Percentiles rank a stretch among this genome's conserved stretches.
phyloP scores from a whole-genome alignment of 2,888 invertebrate species.

The Cephus spinipes region DNA sequence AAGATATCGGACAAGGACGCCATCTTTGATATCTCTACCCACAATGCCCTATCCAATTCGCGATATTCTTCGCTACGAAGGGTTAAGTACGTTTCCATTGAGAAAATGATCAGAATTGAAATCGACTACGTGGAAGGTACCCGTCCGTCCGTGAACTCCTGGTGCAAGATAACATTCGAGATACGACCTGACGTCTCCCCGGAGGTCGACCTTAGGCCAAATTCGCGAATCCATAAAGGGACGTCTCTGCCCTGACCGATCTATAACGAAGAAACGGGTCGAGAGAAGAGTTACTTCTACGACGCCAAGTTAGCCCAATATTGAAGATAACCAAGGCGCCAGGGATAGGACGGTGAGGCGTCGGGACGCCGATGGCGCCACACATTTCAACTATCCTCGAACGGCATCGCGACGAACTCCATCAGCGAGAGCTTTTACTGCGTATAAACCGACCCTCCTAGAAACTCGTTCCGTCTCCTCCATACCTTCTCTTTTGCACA shows the following conservation, averaged over 20 bases:
- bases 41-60: neutral
- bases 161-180: neutral
- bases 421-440: neutral
- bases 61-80: neutral
- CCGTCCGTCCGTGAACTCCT: neutral
- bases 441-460: neutral
- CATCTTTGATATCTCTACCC: neutral
- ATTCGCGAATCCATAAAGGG: neutral
- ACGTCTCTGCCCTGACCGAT: neutral
- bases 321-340: slow-evolving; percentile 8
- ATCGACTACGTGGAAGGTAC: neutral
- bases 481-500: neutral
- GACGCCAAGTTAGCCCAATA: slow-evolving; percentile 3
- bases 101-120: neutral
- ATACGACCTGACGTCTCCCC: neutral
- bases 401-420: slow-evolving; percentile 11
- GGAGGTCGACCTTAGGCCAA: neutral
- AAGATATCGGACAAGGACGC: neutral
- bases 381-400: slow-evolving; percentile 1
- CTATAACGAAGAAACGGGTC: neutral
- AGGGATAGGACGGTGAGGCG: neutral
- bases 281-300: neutral
- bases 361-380: slow-evolving; percentile 13
- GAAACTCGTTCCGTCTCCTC: neutral
- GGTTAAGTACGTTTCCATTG: neutral